These are phyloP conservation scores for Encarsia formosa DNA, from an alignment of 2,888 invertebrate species.

Conservation along the genomic window DNA sequence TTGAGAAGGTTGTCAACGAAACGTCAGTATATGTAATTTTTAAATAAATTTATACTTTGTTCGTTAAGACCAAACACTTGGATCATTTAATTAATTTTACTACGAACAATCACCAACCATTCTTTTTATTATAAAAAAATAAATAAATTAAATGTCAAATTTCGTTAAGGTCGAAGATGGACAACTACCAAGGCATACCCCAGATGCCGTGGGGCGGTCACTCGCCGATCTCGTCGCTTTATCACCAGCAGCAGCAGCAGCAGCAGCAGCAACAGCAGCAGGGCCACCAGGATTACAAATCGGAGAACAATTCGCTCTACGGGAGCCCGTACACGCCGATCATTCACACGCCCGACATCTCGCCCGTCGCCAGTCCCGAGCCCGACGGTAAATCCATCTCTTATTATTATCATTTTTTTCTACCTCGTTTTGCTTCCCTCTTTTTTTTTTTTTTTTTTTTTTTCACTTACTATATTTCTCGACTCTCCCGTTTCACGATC, in stretches of 20 bases:
- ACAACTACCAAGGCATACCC: constrained; percentile 48
- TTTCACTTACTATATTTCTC: background rate
- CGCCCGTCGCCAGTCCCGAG: constrained; percentile 79
- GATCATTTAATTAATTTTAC: too few relatives aligned
- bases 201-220: constrained; percentile 50
- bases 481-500: too few relatives aligned
- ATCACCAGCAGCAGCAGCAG: constrained; percentile 51
- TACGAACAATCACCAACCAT: too few relatives aligned
- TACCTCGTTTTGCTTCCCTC: background rate
- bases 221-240: constrained; percentile 49
- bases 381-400: constrained; percentile 57
- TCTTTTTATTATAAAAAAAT: too few relatives aligned
- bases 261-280: constrained; percentile 49
- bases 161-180: constrained; percentile 51
- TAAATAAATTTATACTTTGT: too few relatives aligned
- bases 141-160: too few relatives aligned
- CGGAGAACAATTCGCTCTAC: constrained; percentile 50
- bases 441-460: background rate
- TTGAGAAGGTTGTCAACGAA: too few relatives aligned
- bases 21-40: too few relatives aligned
- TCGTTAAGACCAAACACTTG: too few relatives aligned
- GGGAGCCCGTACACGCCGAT: constrained; percentile 51
- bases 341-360: constrained; percentile 78
- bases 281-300: constrained; percentile 49
- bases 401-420: background rate